Conservation (phyloP, 2,888 invertebrate genomes). For the Prenolepis imparis region DNA sequence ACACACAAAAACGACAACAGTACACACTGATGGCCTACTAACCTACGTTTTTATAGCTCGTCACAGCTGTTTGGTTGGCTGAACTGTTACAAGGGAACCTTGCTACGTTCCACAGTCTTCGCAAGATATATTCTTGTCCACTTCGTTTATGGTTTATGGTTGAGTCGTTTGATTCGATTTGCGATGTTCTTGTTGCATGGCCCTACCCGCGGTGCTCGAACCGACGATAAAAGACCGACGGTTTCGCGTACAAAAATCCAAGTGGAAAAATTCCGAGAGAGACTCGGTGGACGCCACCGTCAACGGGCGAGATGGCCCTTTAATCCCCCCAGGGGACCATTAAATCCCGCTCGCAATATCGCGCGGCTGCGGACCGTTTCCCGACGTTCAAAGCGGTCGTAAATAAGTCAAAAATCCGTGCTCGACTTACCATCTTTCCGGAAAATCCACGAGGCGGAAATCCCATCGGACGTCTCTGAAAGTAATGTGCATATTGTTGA, state of each 20-base stretch:
- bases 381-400: slow-evolving; percentile 40
- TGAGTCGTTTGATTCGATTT: slow-evolving; percentile 82
- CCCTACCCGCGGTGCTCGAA: slow-evolving; percentile 83
- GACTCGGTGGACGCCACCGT: background rate
- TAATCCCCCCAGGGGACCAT: slow-evolving; percentile 45
- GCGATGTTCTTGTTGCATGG: slow-evolving; percentile 86
- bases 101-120: slow-evolving; percentile 86
- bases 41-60: slow-evolving; percentile 86
- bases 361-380: slow-evolving; percentile 52
- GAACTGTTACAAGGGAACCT: slow-evolving; percentile 87
- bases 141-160: slow-evolving; percentile 80
- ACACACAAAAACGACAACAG: slow-evolving; percentile 39
- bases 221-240: slow-evolving; percentile 55
- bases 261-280: slow-evolving; percentile 2
- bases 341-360: slow-evolving; percentile 56
- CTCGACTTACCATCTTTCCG: slow-evolving; percentile 30
- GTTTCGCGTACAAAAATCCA: slow-evolving; percentile 1
- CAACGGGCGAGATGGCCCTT: slow-evolving; percentile 9
- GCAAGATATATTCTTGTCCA: slow-evolving; percentile 82
- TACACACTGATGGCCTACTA: slow-evolving; percentile 82
- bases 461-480: slow-evolving; percentile 27
- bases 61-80: slow-evolving; percentile 86
- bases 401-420: slow-evolving; percentile 41
- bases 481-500: background rate
- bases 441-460: slow-evolving; percentile 29